Evolutionary conservation across 2,888 invertebrate genomes (phyloP).

Genomic region (Sclerodermus sp.): DNA sequence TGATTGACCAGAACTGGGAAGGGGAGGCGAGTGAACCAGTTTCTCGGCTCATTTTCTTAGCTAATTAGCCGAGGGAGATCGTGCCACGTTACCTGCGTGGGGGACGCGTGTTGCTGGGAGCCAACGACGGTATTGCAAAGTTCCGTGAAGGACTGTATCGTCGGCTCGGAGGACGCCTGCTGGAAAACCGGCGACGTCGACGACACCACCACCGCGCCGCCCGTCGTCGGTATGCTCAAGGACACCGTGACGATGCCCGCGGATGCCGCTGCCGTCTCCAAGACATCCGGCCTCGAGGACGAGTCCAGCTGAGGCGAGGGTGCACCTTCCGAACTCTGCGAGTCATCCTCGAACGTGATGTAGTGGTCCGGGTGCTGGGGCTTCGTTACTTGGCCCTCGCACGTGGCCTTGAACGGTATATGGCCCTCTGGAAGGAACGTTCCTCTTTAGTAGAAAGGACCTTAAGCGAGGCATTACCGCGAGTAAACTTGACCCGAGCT

Average conservation of each 20-base stretch:
- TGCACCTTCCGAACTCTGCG: slow-evolving; percentile 76
- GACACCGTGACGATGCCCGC: slow-evolving; percentile 73
- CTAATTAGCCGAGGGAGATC: too few relatives aligned
- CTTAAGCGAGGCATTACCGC: too few relatives aligned
- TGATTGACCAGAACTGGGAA: too few relatives aligned
- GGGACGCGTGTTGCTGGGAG: slow-evolving; percentile 45
- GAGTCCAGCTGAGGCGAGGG: slow-evolving; percentile 59
- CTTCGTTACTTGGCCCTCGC: slow-evolving; percentile 83
- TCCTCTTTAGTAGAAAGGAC: too few relatives aligned
- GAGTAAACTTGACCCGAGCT: too few relatives aligned
- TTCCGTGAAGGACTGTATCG: slow-evolving; percentile 60
- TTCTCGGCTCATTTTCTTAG: too few relatives aligned
- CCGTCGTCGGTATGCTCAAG: slow-evolving; percentile 64
- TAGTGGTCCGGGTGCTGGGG: slow-evolving; percentile 86
- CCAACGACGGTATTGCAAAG: slow-evolving; percentile 64
- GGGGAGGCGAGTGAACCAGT: too few relatives aligned
- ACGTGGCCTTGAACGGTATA: slow-evolving; percentile 89
- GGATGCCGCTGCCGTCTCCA: slow-evolving; percentile 67
- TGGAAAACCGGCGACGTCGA: slow-evolving; percentile 60
- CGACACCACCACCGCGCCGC: slow-evolving; percentile 61
- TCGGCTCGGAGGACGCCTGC: slow-evolving; percentile 42
- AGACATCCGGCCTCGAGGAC: slow-evolving; percentile 55
- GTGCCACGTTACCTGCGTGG: slow-evolving; percentile 38
- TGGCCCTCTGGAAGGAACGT: slow-evolving; percentile 72
- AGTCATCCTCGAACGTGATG: slow-evolving; percentile 86